phyloP scores from a whole-genome alignment of 1,140 invertebrate genomes.

The Micrasema longulum region DNA sequence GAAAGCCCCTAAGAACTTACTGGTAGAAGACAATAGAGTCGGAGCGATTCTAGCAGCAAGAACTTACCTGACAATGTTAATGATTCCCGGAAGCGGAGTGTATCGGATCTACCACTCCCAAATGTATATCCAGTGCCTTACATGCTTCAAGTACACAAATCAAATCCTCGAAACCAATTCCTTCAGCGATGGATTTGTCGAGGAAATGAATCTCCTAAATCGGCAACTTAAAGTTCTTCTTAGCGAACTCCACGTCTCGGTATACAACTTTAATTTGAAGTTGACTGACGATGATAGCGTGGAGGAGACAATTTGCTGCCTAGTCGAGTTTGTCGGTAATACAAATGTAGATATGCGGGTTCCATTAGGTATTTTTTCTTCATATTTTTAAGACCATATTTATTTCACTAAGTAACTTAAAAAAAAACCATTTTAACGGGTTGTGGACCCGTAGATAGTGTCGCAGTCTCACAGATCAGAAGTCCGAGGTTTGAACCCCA shows the following conservation, averaged over 20 bases:
- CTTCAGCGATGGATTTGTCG: no score
- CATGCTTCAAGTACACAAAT: conserved; percentile 37
- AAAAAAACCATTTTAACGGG: no score
- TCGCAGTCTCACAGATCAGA: no score
- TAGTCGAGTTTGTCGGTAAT: conserved; percentile 46
- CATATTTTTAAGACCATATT: no score
- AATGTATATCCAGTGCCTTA: conserved; percentile 44
- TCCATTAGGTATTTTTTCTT: conserved; percentile 36
- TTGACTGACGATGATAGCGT: conserved; percentile 14
- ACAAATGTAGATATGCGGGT: conserved; percentile 19
- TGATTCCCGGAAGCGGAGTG: conserved; percentile 45
- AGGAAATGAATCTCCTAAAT: conserved; percentile 35
- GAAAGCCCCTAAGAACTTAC: conserved; percentile 33
- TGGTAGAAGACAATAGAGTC: conserved; percentile 14
- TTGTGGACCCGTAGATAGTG: no score
- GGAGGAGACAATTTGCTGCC: conserved; percentile 45
- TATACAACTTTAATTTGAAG: conserved; percentile 37
- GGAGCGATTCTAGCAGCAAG: conserved; percentile 38
- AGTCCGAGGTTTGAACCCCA: no score
- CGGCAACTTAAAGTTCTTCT: conserved; percentile 33
- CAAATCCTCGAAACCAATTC: conserved; percentile 39
- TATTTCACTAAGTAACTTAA: no score
- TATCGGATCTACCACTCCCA: conserved; percentile 46
- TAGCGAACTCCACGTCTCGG: conserved; percentile 30
- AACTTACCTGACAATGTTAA: conserved; percentile 42